Evolutionary conservation across 2,113 vertebrate species (phyloP), one percentile per base, ranked within the genome.

Genomic region (Platycercus adscitus): DNA sequence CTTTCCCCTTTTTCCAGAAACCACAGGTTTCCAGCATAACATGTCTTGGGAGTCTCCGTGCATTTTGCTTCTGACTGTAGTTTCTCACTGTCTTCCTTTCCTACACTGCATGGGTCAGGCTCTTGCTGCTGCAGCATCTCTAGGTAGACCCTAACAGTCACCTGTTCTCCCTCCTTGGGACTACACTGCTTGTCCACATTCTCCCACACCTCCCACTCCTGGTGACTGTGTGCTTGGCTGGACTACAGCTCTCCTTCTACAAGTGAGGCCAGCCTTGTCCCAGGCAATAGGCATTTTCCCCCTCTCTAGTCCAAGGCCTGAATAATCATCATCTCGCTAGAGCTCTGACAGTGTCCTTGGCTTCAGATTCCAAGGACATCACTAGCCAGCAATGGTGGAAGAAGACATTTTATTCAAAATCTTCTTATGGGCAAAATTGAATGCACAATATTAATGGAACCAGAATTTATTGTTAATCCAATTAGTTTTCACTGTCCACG

Each of bases 81-180:
- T 15, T 13, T 76, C 39, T 82, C 39, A 39, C 39, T 13, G 4
- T 7, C 31, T 61, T 49, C 25, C 28, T 68, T 35, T 33, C 11
- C 47, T 25, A 6, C 4, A 53, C 7, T 39, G 3, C 21, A 43
- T 53, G 9, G 13, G 53, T 73, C 7, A 21, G 47, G 8, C 14
- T 33, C 9, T 43, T 78, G 4, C 1, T 8, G 73, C 76, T 53
- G 17, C 15, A 78, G 15, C 17, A 44, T 37, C 15, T 87, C 26
- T 46, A 21, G 7, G 7, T 52, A 71, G 23, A 28, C 19, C 37
- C 26, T 29, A 60, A 9, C 14, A 56, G 25, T 26, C 35, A 66
- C 3, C 8, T 52, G 9, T 44, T 60, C 33, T 70, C 0, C 16
- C 0, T 58, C 7, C 35, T 35, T 64, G 43, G 14, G 41, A 5